A percentile compares a stretch with the other conserved stretches of the same genome.
Conservation (phyloP, 2,797 vertebrate species). For the Cirrhinus molitorella region DNA sequence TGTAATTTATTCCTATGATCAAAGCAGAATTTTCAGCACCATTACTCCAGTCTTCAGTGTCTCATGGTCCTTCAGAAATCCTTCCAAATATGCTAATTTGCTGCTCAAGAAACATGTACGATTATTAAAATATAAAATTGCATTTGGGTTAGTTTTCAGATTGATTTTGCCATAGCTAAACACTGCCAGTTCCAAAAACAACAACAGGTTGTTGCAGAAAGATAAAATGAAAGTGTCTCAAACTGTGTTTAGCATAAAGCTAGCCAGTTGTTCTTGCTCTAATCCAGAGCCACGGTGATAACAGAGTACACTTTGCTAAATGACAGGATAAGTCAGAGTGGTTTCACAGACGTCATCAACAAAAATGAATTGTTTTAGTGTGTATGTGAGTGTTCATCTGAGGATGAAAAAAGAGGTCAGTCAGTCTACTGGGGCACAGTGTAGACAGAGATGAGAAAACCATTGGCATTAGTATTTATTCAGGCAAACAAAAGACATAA, state of each 20-base stretch:
- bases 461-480: slow-evolving; percentile 28
- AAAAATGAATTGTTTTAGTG: slow-evolving; percentile 22
- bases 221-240: not conserved
- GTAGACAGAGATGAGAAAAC: slow-evolving; percentile 16
- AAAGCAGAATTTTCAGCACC: not conserved
- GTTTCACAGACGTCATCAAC: slow-evolving; percentile 57
- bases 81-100: not conserved
- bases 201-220: not conserved
- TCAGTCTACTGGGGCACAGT: slow-evolving; percentile 39
- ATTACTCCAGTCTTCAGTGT: not conserved
- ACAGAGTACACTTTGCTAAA: slow-evolving; percentile 50
- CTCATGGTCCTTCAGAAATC: not conserved
- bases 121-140: no score
- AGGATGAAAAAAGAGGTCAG: slow-evolving; percentile 61
- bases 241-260: not conserved
- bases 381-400: not conserved
- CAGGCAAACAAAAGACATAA: not conserved
- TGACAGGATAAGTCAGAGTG: slow-evolving; percentile 58
- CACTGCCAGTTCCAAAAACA: not conserved
- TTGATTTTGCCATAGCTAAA: not conserved
- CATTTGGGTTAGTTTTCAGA: not conserved
- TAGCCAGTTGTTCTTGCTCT: not conserved
- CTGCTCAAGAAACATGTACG: not conserved
- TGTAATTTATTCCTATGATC: not conserved
- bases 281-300: slow-evolving; percentile 37